phyloP scores from a whole-genome alignment of 2,113 vertebrate genomes.

The Lamprotornis superbus region DNA sequence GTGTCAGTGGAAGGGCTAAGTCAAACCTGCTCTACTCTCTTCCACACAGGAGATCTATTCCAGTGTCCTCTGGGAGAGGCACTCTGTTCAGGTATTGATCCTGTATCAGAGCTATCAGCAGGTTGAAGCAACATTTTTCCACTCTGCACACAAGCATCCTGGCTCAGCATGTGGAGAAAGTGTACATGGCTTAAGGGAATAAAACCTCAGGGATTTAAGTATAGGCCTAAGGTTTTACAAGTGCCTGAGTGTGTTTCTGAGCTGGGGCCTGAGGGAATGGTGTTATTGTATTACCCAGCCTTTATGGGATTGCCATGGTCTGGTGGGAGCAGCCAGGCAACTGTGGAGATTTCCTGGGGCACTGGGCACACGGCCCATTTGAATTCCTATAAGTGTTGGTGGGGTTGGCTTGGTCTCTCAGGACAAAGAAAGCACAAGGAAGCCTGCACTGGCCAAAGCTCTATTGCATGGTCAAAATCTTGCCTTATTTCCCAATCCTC shows the following conservation, averaged over 20 bases:
- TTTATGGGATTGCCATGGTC: neutral
- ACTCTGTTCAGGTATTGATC: neutral
- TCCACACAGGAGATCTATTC: neutral
- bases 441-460: neutral
- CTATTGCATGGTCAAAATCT: neutral
- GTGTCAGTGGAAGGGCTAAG: neutral
- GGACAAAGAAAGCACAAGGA: neutral
- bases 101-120: neutral
- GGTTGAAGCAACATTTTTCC: neutral
- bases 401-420: neutral
- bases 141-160: accelerated
- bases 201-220: neutral
- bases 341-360: neutral
- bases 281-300: neutral
- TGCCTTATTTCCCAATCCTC: neutral
- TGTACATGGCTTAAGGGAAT: accelerated
- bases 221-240: neutral
- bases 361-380: accelerated
- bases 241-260: neutral
- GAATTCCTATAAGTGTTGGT: neutral
- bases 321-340: neutral
- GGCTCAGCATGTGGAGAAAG: accelerated
- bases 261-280: neutral
- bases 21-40: neutral
- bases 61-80: neutral